Evolutionary conservation across 2,888 invertebrate genomes (phyloP).

Genomic region (Plagodis dolabraria): DNA sequence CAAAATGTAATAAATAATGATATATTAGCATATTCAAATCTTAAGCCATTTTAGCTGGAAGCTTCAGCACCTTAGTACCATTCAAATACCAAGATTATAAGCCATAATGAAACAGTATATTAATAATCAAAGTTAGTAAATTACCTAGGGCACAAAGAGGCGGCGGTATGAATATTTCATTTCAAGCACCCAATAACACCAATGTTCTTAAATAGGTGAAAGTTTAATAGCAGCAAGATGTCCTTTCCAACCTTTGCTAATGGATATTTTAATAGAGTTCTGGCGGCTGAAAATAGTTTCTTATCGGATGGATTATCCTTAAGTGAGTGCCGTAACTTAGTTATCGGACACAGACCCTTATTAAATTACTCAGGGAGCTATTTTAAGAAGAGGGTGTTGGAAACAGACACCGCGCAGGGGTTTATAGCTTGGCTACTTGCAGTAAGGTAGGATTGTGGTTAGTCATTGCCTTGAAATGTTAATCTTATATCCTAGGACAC

Average conservation of each 20-base stretch:
- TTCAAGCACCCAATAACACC: conserved; percentile 2
- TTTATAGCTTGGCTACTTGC: conserved; percentile 18
- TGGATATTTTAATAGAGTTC: conserved; percentile 14
- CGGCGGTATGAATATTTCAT: too few species aligned
- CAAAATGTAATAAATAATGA: too few species aligned
- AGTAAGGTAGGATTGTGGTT: conserved; percentile 9
- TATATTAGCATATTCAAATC: too few species aligned
- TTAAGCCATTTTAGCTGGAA: too few species aligned
- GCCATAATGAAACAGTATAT: too few species aligned
- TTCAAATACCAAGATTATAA: too few species aligned
- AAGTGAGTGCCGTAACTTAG: conserved; percentile 29
- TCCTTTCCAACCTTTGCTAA: conserved; percentile 16
- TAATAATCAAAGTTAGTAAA: too few species aligned
- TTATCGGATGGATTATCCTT: conserved; percentile 29
- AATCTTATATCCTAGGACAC: conserved; percentile 22
- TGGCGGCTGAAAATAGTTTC: conserved; percentile 19
- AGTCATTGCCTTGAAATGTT: conserved; percentile 22
- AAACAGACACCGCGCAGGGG: conserved; percentile 18
- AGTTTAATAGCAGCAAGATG: conserved; percentile 9
- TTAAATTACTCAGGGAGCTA: conserved; percentile 32
- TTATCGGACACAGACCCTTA: conserved; percentile 27
- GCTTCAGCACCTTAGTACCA: too few species aligned
- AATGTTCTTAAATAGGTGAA: conserved; percentile 8
- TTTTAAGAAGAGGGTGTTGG: conserved; percentile 28
- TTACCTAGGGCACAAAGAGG: too few species aligned